Conservation (phyloP, 2,113 vertebrate species). For the Ploceus nigricollis region DNA sequence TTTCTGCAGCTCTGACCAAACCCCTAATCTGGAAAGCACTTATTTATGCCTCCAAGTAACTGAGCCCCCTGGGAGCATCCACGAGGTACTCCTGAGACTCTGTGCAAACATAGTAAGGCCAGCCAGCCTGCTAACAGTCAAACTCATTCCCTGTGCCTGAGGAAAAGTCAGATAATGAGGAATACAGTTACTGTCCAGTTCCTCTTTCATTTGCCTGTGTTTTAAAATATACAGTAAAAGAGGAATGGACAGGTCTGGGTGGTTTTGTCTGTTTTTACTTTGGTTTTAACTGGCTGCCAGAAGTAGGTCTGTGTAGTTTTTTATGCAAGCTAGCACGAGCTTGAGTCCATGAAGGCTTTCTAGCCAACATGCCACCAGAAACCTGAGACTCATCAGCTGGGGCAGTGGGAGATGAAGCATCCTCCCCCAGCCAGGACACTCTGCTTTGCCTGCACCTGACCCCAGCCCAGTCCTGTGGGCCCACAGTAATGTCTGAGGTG, state of each 20-base stretch:
- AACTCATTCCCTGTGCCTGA: not conserved
- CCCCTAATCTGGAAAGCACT: not conserved
- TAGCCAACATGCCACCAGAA: not conserved
- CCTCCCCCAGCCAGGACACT: not conserved
- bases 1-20: not conserved
- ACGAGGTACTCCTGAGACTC: not conserved
- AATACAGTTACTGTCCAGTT: slow-evolving; percentile 18
- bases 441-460: not conserved
- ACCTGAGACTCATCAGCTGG: not conserved
- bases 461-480: not conserved
- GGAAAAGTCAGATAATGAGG: not conserved
- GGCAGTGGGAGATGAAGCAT: not conserved
- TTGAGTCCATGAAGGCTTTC: not conserved
- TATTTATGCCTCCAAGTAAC: not conserved
- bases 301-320: not conserved
- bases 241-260: slow-evolving; percentile 46
- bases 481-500: not conserved
- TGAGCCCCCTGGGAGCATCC: not conserved
- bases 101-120: not conserved
- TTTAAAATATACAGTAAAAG: slow-evolving; percentile 51
- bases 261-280: slow-evolving; percentile 4
- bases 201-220: slow-evolving; percentile 40
- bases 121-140: not conserved
- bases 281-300: not conserved
- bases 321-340: not conserved